phyloP scores from a whole-genome alignment of 1,140 invertebrate species.

The Pollicipes pollicipes region DNA sequence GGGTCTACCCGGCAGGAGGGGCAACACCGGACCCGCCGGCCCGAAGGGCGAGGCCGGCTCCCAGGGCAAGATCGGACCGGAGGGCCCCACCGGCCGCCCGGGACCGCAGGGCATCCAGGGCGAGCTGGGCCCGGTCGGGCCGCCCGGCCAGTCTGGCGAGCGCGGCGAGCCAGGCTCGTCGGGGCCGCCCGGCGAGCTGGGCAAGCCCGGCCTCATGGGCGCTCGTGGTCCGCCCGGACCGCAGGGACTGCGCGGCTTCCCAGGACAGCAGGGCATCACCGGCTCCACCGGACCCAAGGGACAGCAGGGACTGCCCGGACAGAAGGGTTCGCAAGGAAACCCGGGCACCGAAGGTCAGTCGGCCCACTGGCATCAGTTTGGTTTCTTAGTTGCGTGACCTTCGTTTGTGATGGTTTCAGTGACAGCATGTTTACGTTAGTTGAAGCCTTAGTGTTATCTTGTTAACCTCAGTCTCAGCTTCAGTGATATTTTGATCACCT shows the following conservation, averaged over 20 bases:
- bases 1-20: constrained; percentile 49
- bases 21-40: constrained; percentile 40
- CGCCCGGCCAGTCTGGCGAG: constrained; percentile 54
- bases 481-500: too few species aligned
- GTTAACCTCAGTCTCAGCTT: too few species aligned
- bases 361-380: constrained; percentile 17
- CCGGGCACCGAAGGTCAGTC: constrained; percentile 30
- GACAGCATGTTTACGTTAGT: too few species aligned
- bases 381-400: too few species aligned
- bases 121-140: constrained; percentile 42
- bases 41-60: constrained; percentile 52
- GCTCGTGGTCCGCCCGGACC: constrained; percentile 41
- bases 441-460: too few species aligned
- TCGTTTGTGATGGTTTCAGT: too few species aligned
- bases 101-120: constrained; percentile 39
- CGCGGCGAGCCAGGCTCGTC: constrained; percentile 51
- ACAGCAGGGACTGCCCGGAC: constrained; percentile 44
- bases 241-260: constrained; percentile 40
- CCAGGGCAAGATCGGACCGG: constrained; percentile 18
- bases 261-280: constrained; percentile 42
- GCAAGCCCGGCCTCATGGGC: constrained; percentile 47
- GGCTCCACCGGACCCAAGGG: constrained; percentile 53
- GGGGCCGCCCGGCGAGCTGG: constrained; percentile 48
- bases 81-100: constrained; percentile 23
- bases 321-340: constrained; percentile 53